phyloP scores from a whole-genome alignment of 1,140 invertebrate species.

The Zaprionus ornatus region DNA sequence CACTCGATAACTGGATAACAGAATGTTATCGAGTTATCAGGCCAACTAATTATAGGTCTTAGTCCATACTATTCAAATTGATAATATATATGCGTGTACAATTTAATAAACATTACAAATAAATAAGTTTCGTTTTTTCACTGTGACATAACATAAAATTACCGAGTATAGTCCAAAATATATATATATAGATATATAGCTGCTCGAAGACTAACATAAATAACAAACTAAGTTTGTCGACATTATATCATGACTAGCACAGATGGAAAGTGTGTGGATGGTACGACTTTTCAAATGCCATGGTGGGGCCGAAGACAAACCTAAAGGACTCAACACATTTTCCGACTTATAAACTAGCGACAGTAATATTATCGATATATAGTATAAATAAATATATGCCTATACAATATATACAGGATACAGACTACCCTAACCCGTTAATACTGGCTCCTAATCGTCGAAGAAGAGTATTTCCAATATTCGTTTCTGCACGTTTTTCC shows the following conservation, averaged over 20 bases:
- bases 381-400: slow-evolving; percentile 17
- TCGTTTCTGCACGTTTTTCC: slow-evolving; percentile 77
- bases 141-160: slow-evolving; percentile 9
- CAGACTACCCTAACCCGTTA: not conserved
- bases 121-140: slow-evolving; percentile 48
- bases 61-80: slow-evolving; percentile 13
- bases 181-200: not conserved
- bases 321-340: not conserved
- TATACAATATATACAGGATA: slow-evolving; percentile 56
- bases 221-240: slow-evolving; percentile 17
- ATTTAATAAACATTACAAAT: slow-evolving; percentile 62
- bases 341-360: not conserved
- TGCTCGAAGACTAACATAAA: not conserved
- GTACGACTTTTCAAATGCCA: slow-evolving; percentile 54
- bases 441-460: slow-evolving; percentile 62
- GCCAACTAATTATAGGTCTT: slow-evolving; percentile 1
- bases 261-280: slow-evolving; percentile 45
- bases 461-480: slow-evolving; percentile 83
- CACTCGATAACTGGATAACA: not conserved
- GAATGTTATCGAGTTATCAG: not conserved
- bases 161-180: slow-evolving; percentile 8
- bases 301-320: slow-evolving; percentile 57
- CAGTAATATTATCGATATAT: slow-evolving; percentile 9
- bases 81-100: slow-evolving; percentile 27
- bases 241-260: slow-evolving; percentile 61